phyloP scores from a whole-genome alignment of 2,888 invertebrate species.

The Lochmaea crataegi region DNA sequence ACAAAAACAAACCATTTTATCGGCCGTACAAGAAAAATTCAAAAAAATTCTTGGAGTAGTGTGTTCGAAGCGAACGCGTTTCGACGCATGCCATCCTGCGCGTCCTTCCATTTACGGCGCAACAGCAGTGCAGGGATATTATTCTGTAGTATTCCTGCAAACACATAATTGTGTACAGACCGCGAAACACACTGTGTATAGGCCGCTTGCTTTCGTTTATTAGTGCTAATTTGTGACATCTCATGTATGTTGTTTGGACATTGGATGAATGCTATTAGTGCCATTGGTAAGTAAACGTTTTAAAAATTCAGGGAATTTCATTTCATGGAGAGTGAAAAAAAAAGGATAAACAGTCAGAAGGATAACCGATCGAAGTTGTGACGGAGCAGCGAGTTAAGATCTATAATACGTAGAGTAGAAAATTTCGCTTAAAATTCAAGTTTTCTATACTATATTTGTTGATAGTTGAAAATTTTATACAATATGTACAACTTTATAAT shows the following conservation, averaged over 20 bases:
- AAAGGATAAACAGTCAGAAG: too few relatives aligned
- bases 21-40: not conserved
- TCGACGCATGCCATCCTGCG: slow-evolving; percentile 56
- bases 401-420: too few relatives aligned
- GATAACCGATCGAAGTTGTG: too few relatives aligned
- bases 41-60: not conserved
- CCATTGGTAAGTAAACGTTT: too few relatives aligned
- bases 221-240: slow-evolving; percentile 34
- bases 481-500: too few relatives aligned
- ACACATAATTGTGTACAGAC: slow-evolving; percentile 53
- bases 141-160: slow-evolving; percentile 47
- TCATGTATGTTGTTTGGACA: slow-evolving; percentile 16
- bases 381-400: too few relatives aligned
- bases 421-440: too few relatives aligned
- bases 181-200: slow-evolving; percentile 46
- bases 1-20: too few relatives aligned
- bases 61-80: slow-evolving; percentile 3
- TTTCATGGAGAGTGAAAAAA: too few relatives aligned
- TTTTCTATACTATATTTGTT: too few relatives aligned
- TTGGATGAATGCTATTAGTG: slow-evolving; percentile 14
- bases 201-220: slow-evolving; percentile 48
- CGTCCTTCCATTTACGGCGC: slow-evolving; percentile 50
- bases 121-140: slow-evolving; percentile 59
- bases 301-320: too few relatives aligned
- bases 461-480: too few relatives aligned